Evolutionary conservation across 92 coral and sea anemone species (phyloP), one percentile per base, ranked within the genome.

Genomic region (Bergia sp.): DNA sequence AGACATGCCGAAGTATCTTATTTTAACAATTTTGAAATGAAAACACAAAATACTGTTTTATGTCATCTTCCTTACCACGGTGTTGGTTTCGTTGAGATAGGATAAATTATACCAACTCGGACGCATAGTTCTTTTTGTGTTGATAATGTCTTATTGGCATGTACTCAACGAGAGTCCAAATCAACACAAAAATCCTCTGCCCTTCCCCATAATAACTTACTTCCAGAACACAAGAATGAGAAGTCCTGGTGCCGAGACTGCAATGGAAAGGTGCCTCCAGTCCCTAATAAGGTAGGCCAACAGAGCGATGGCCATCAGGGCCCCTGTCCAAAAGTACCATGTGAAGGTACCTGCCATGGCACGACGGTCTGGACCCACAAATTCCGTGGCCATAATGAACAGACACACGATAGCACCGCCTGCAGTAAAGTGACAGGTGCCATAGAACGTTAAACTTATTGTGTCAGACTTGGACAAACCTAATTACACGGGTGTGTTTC

Each of bases 221-320:
- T 85, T 94, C 98, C 98, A 95, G 86, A 95, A 95, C 38, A 95
- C 82, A 36, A 95, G 90, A 37, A 93, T 85, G 29, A 95, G 1
- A n/a, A 95, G 94, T 77, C 98, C 98, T 86, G 98, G 98, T 4
- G 96, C 95, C 20, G 98, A 93, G 45, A 94, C 90, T 42, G 90
- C 80, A 23, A 95, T 93, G 13, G 98, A 95, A 21, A 95, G 93
- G 79, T 89, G 91, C 87, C 99, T 91, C 99, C 99, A 97, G 93
- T 97, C 96, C 86, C 99, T 90, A 20, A 97, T 93, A n/a, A 97
- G 90, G 90, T 95, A 97, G 50, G 98, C 99, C 75, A 95, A 88
- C 42, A 97, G 89, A 11, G 99, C 98, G 21, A 97, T 91, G 53
- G 89, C 6, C 93, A 94, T 94, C 58, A 92, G 90, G 44, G 96